These are phyloP conservation scores for Drosophila ustulata DNA, from an alignment of 2,888 invertebrate genomes.

Conservation along the genomic window DNA sequence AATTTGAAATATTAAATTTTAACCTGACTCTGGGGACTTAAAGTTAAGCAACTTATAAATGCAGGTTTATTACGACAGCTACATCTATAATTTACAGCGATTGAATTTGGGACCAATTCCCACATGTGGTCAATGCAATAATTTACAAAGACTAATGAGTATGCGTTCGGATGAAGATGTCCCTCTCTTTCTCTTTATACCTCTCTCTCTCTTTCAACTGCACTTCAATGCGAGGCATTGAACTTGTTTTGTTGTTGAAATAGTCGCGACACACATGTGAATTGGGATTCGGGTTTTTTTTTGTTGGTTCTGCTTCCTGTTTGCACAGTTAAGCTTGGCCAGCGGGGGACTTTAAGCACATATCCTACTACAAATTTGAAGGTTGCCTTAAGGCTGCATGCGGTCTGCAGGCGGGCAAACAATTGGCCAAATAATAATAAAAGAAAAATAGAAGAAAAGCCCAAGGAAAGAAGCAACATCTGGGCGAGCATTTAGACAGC, in stretches of 20 bases:
- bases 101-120: not conserved
- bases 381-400: slow-evolving; percentile 56
- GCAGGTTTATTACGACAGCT: not conserved
- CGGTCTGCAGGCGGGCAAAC: slow-evolving; percentile 38
- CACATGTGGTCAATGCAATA: slow-evolving; percentile 17
- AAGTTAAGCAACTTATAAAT: not conserved
- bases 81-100: not conserved
- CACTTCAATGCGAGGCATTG: slow-evolving; percentile 49
- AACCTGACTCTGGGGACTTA: not conserved
- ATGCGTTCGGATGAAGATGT: slow-evolving; percentile 5
- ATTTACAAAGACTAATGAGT: slow-evolving; percentile 28
- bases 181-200: not conserved
- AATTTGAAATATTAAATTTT: too few species aligned
- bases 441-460: slow-evolving; percentile 7
- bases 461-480: slow-evolving; percentile 51
- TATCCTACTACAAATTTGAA: slow-evolving; percentile 52
- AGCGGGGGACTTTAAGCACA: slow-evolving; percentile 52
- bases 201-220: not conserved
- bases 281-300: not conserved
- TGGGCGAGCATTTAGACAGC: slow-evolving; percentile 64
- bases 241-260: slow-evolving; percentile 43
- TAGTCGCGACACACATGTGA: slow-evolving; percentile 25
- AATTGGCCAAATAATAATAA: slow-evolving; percentile 41
- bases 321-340: slow-evolving; percentile 16
- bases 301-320: slow-evolving; percentile 17